Evolutionary conservation across 2,797 vertebrate species (phyloP).

Genomic region (Alosa sapidissima): DNA sequence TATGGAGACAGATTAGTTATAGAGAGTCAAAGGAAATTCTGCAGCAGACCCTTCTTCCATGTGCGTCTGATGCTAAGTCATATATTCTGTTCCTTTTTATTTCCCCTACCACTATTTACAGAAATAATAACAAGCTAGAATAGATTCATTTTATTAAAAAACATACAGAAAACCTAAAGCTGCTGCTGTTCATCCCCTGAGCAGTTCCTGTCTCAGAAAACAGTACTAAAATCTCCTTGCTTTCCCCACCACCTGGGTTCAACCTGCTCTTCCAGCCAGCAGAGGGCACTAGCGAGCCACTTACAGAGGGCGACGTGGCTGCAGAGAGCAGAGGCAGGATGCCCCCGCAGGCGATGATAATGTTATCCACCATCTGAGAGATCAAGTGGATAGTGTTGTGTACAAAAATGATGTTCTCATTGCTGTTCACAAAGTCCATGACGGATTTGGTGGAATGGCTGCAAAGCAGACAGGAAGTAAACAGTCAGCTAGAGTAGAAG

Average conservation of each 20-base stretch:
- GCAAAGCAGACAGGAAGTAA: conserved; percentile 47
- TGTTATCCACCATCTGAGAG: conserved; percentile 99
- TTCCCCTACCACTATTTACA: background rate
- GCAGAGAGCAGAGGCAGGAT: conserved; percentile 96
- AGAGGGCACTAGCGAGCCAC: conserved; percentile 71
- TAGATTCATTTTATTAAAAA: background rate
- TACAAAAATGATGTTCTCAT: conserved; percentile 99
- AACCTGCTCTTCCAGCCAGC: conserved; percentile 51
- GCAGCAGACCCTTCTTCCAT: background rate
- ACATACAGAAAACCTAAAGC: background rate
- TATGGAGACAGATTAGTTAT: background rate
- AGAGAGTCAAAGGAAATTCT: background rate
- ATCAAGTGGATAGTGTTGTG: conserved; percentile 99
- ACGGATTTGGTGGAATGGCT: conserved; percentile 99
- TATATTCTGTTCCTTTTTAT: background rate
- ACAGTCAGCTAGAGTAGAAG: background rate
- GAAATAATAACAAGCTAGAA: background rate
- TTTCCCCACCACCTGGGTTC: background rate
- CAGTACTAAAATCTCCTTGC: background rate
- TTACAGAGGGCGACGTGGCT: conserved; percentile 98
- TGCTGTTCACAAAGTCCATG: conserved; percentile 99
- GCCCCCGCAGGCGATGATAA: conserved; percentile 99
- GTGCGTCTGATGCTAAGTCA: background rate
- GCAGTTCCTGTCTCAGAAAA: background rate
- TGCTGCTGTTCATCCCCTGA: background rate